Evolutionary conservation across 2,797 vertebrate species (phyloP).

Genomic region (Sebastes nivosus): DNA sequence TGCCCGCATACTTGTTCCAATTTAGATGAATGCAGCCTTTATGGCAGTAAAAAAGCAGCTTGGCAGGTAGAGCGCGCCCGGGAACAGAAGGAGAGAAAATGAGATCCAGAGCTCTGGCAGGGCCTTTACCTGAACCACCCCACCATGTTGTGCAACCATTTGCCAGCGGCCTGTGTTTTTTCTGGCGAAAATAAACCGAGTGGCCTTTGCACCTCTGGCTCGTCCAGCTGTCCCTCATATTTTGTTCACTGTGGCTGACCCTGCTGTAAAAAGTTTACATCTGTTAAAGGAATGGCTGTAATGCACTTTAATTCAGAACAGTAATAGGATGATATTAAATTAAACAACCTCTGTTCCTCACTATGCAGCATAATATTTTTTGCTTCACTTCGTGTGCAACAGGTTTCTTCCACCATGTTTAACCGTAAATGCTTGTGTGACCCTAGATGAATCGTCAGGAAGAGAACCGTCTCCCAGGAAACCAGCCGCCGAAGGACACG

Average conservation of each 20-base stretch:
- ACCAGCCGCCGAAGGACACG: slow-evolving; percentile 75
- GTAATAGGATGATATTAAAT: slow-evolving; percentile 26
- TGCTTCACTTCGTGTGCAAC: background rate
- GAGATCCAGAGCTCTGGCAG: slow-evolving; percentile 83
- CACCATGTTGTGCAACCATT: slow-evolving; percentile 64
- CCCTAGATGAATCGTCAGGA: slow-evolving; percentile 82
- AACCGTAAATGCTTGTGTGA: slow-evolving; percentile 43
- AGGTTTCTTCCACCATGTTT: slow-evolving; percentile 9
- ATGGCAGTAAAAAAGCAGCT: slow-evolving; percentile 73
- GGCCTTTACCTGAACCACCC: slow-evolving; percentile 74
- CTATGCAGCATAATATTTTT: slow-evolving; percentile 2
- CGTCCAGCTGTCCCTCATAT: slow-evolving; percentile 45
- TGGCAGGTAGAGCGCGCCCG: slow-evolving; percentile 78
- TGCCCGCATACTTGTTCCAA: slow-evolving; percentile 76
- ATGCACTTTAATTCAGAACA: slow-evolving; percentile 17
- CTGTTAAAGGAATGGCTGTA: slow-evolving; percentile 33
- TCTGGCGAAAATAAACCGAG: slow-evolving; percentile 61
- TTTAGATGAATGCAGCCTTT: slow-evolving; percentile 82
- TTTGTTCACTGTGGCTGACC: slow-evolving; percentile 47
- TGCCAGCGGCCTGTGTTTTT: slow-evolving; percentile 70
- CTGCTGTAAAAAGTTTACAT: slow-evolving; percentile 37
- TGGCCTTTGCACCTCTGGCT: slow-evolving; percentile 29
- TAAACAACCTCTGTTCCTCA: slow-evolving; percentile 18
- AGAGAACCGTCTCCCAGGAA: slow-evolving; percentile 77
- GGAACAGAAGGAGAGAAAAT: slow-evolving; percentile 81